These are phyloP conservation scores for Mesembrinibis cayennensis DNA, from an alignment of 2,113 vertebrate genomes.

Conservation along the genomic window DNA sequence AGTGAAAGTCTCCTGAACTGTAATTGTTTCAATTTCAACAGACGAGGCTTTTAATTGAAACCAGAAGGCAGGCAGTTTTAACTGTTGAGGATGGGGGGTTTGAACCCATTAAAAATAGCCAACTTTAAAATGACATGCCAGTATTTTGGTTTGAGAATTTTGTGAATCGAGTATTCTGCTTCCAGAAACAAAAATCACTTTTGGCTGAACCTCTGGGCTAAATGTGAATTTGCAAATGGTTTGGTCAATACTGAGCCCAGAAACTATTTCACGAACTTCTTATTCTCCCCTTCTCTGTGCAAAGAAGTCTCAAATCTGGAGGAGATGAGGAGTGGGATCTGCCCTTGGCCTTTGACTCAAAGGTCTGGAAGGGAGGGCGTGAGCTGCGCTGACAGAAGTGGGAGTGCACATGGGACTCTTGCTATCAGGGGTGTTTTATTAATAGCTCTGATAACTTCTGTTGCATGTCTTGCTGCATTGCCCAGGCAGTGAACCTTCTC, in stretches of 20 bases:
- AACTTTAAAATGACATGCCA: background rate
- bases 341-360: background rate
- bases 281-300: background rate
- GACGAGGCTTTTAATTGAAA: background rate
- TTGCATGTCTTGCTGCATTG: background rate
- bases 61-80: background rate
- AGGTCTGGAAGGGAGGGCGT: background rate
- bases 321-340: background rate
- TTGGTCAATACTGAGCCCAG: background rate
- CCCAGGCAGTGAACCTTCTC: background rate
- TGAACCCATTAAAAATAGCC: background rate
- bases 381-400: background rate
- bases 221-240: background rate
- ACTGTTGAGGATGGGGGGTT: background rate
- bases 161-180: background rate
- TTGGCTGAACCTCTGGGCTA: background rate
- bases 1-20: background rate
- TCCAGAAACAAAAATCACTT: background rate
- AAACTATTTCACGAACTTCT: background rate
- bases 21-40: background rate
- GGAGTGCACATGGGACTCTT: background rate
- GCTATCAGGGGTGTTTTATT: background rate
- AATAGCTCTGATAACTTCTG: background rate
- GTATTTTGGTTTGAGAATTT: background rate
- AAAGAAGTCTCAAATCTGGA: background rate